phyloP scores from a whole-genome alignment of 2,797 vertebrate genomes.

The Mus minutoides region DNA sequence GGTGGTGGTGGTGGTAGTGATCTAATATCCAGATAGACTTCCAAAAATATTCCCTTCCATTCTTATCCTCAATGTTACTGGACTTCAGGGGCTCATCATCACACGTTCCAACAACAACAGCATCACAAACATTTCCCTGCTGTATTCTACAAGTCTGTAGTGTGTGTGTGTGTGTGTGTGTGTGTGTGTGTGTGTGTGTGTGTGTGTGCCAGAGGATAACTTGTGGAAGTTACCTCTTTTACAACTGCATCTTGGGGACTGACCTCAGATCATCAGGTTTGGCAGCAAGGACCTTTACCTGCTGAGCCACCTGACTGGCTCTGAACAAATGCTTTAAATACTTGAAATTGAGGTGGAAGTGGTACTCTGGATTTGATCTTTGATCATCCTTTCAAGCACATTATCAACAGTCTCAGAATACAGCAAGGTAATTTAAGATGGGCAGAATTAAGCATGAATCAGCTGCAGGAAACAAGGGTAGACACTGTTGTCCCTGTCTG shows the following conservation, averaged over 20 bases:
- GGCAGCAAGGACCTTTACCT: background rate
- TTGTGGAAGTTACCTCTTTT: background rate
- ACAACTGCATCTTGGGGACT: background rate
- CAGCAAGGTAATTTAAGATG: background rate
- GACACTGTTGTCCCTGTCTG: background rate
- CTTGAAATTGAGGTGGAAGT: background rate
- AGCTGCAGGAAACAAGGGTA: background rate
- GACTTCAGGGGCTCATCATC: background rate
- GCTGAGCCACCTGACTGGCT: background rate
- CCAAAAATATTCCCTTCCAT: background rate
- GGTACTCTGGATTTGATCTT: background rate
- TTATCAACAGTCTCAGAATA: conserved; percentile 6
- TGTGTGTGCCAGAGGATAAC: background rate
- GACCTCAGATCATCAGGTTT: background rate
- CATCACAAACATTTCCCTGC: background rate
- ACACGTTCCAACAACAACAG: background rate
- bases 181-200: too few relatives aligned
- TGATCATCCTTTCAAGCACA: background rate
- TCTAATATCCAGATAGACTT: background rate
- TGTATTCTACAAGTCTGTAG: background rate
- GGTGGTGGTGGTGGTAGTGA: background rate
- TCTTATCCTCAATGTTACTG: background rate
- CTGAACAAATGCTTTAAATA: background rate
- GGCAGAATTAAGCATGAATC: background rate
- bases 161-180: too few relatives aligned